phyloP scores from a whole-genome alignment of 2,888 invertebrate genomes.

The Melanostoma scalare region DNA sequence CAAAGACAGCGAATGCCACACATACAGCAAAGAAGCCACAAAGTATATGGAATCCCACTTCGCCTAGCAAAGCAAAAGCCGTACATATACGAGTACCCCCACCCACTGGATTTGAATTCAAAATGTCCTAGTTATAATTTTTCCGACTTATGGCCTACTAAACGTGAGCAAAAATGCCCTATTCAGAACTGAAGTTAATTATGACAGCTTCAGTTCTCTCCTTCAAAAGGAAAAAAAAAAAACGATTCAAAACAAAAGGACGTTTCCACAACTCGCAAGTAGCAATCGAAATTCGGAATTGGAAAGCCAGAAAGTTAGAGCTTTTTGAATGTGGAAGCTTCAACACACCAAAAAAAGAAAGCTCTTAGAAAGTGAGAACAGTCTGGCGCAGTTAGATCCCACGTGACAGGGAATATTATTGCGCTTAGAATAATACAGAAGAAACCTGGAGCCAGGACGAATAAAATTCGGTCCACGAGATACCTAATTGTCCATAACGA shows the following conservation, averaged over 20 bases:
- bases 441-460: conserved; percentile 50
- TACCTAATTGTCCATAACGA: conserved; percentile 61
- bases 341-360: neutral
- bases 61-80: conserved; percentile 10
- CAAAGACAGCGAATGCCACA: conserved; percentile 8
- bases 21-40: conserved; percentile 3
- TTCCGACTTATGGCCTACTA: conserved; percentile 40
- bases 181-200: conserved; percentile 62
- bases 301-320: neutral
- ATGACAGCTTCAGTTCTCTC: conserved; percentile 40
- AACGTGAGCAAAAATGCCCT: conserved; percentile 51
- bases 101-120: conserved; percentile 47
- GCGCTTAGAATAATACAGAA: conserved; percentile 7
- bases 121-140: conserved; percentile 58
- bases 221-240: neutral
- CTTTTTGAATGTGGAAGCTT: neutral
- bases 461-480: conserved; percentile 62
- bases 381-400: conserved; percentile 62
- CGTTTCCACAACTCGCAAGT: neutral
- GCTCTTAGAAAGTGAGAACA: conserved; percentile 53
- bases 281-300: neutral
- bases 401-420: conserved; percentile 42
- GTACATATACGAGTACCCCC: conserved; percentile 27
- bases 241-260: conserved; percentile 35
- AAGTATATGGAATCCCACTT: neutral